phyloP scores from a whole-genome alignment of 1,140 invertebrate species.

The Anthonomus grandis region DNA sequence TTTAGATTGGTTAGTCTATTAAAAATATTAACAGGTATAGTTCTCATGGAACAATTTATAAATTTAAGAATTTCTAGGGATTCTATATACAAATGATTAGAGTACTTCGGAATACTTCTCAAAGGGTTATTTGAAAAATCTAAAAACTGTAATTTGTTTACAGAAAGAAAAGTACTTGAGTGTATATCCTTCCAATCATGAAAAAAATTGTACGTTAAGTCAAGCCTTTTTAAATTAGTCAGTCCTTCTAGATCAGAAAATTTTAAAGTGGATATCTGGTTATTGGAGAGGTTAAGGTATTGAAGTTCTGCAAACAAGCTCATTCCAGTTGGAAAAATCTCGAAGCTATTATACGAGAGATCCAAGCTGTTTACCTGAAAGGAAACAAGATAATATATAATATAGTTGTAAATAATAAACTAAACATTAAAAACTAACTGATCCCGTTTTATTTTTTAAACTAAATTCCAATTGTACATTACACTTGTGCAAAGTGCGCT shows the following conservation, averaged over 20 bases:
- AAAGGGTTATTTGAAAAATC: constrained; percentile 56
- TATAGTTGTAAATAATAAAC: no score
- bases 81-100: constrained; percentile 27
- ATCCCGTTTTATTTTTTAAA: no score
- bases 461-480: no score
- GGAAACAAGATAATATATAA: no score
- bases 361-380: constrained; percentile 48
- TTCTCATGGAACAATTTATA: constrained; percentile 52
- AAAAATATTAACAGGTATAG: constrained; percentile 52
- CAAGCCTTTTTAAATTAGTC: constrained; percentile 51
- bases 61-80: constrained; percentile 30
- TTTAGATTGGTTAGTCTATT: constrained; percentile 53
- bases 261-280: constrained; percentile 51
- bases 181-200: constrained; percentile 52
- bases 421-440: no score
- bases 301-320: constrained; percentile 49
- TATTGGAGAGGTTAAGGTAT: constrained; percentile 56
- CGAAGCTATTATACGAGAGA: constrained; percentile 47
- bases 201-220: constrained; percentile 56
- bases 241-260: constrained; percentile 53
- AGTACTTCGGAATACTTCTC: constrained; percentile 24
- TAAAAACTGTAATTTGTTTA: constrained; percentile 50
- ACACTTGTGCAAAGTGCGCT: no score
- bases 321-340: constrained; percentile 51
- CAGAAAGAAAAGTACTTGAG: constrained; percentile 23